Percentiles rank a stretch among this genome's conserved stretches.
These are phyloP conservation scores for Elgaria multicarinata DNA, from an alignment of 2,113 vertebrate species.

Conservation along the genomic window DNA sequence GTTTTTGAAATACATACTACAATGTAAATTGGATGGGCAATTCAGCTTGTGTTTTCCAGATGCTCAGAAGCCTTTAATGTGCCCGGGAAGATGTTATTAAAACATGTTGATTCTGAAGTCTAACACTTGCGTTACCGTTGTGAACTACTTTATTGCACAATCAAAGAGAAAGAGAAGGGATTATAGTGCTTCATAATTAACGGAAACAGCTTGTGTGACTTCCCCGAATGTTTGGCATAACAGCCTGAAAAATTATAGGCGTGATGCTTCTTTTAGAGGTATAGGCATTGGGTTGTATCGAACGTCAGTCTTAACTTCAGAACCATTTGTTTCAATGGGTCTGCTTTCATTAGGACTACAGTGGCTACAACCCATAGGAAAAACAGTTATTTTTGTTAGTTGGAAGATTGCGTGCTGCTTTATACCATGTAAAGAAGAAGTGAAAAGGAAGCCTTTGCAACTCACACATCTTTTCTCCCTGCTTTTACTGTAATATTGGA, in stretches of 20 bases:
- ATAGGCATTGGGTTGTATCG: too few relatives aligned
- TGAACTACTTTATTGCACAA: not conserved
- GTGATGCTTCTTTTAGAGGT: too few relatives aligned
- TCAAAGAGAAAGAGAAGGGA: not conserved
- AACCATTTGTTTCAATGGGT: too few relatives aligned
- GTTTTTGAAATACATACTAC: not conserved
- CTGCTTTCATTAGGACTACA: too few relatives aligned
- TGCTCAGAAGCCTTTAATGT: not conserved
- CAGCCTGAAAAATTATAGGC: not conserved
- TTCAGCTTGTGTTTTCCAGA: not conserved
- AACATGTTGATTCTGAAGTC: too few relatives aligned
- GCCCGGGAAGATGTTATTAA: not conserved
- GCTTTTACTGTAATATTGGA: not conserved
- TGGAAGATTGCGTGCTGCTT: not conserved
- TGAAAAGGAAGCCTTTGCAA: not conserved
- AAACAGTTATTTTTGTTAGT: too few relatives aligned
- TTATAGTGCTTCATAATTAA: not conserved
- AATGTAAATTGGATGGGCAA: not conserved
- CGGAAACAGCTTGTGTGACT: not conserved
- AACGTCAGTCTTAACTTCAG: too few relatives aligned
- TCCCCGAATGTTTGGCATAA: not conserved
- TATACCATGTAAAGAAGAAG: not conserved
- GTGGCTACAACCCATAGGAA: too few relatives aligned
- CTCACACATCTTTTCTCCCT: not conserved
- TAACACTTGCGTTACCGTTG: not conserved